Evolutionary conservation across 2,888 invertebrate species (phyloP).

Genomic region (Zonitis immaculata): DNA sequence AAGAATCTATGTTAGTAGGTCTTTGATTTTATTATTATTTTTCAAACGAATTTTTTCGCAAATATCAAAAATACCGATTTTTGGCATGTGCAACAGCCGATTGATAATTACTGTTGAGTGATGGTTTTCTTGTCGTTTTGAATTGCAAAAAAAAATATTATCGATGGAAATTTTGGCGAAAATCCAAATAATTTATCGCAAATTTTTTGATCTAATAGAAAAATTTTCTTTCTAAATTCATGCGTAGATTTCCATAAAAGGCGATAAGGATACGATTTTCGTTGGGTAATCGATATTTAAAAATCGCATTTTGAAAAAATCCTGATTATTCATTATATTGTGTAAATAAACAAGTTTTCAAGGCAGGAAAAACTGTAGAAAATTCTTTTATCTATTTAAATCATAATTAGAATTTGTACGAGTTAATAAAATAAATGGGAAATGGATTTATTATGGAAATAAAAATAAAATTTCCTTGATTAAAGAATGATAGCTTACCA

Average conservation of each 20-base stretch:
- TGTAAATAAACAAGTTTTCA: neutral
- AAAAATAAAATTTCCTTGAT: too few species aligned
- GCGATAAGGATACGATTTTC: neutral
- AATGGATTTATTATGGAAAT: too few species aligned
- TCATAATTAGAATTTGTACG: neutral
- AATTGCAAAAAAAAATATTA: too few species aligned
- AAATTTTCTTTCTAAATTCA: too few species aligned
- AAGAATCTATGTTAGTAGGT: neutral
- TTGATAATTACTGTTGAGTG: neutral
- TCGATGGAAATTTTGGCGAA: too few species aligned
- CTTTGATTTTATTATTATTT: neutral
- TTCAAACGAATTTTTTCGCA: too few species aligned
- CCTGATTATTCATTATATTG: neutral
- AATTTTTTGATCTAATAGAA: too few species aligned
- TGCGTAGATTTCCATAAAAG: too few species aligned
- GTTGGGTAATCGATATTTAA: neutral
- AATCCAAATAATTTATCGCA: too few species aligned
- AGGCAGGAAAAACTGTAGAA: neutral
- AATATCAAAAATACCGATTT: too few species aligned
- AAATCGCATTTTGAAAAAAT: neutral
- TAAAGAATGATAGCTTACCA: conserved; percentile 58
- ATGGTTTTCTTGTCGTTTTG: too few species aligned
- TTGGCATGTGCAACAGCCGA: neutral
- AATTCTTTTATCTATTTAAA: neutral
- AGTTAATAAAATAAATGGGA: too few species aligned